phyloP scores from a whole-genome alignment of 2,888 invertebrate genomes.

The Steinernema hermaphroditum region DNA sequence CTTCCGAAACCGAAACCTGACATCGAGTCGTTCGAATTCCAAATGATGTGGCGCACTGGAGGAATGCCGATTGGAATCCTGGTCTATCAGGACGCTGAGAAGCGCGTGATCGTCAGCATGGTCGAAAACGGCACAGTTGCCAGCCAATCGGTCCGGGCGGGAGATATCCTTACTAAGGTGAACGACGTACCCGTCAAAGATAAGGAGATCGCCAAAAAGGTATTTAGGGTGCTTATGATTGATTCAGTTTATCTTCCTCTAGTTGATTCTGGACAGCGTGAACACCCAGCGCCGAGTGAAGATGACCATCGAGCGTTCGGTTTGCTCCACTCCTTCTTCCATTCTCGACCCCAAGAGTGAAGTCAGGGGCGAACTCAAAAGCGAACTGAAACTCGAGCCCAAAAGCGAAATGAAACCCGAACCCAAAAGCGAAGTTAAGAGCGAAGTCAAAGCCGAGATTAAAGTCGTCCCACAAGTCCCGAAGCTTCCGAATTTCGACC shows the following conservation, averaged over 20 bases:
- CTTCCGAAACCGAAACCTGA: slow-evolving; percentile 45
- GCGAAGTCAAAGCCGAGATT: too few species aligned
- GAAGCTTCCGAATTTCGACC: slow-evolving; percentile 40
- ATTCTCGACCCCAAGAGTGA: too few species aligned
- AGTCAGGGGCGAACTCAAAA: too few species aligned
- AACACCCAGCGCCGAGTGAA: slow-evolving; percentile 46
- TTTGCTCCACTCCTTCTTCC: not conserved
- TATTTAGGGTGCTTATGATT: not conserved
- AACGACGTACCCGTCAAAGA: slow-evolving; percentile 46
- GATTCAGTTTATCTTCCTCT: not conserved
- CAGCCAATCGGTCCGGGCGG: slow-evolving; percentile 44
- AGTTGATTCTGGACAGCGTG: slow-evolving; percentile 47
- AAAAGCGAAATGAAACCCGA: too few species aligned
- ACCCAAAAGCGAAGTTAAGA: too few species aligned
- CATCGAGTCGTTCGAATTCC: slow-evolving; percentile 45
- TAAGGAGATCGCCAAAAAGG: slow-evolving; percentile 48
- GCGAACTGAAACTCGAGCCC: too few species aligned
- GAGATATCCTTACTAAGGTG: slow-evolving; percentile 50
- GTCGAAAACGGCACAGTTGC: slow-evolving; percentile 49
- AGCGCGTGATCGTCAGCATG: slow-evolving; percentile 48
- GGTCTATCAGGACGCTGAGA: slow-evolving; percentile 47
- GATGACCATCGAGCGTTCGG: slow-evolving; percentile 46
- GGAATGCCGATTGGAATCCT: slow-evolving; percentile 53
- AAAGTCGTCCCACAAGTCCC: slow-evolving; percentile 29
- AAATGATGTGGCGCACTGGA: slow-evolving; percentile 47